Evolutionary conservation across 92 coral and sea anemone genomes (phyloP).

Genomic region (Montipora capitata): DNA sequence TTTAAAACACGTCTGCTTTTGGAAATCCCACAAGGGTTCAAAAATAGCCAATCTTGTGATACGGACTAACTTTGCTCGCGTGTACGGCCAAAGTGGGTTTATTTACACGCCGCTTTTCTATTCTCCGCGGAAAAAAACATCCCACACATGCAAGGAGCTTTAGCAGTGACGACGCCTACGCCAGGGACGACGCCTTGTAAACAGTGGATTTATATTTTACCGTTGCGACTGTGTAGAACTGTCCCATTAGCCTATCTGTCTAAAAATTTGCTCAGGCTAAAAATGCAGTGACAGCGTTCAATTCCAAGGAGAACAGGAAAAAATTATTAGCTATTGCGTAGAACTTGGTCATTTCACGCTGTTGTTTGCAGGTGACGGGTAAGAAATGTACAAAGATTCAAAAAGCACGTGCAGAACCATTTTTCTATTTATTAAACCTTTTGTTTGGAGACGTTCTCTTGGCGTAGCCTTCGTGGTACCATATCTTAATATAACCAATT

Average conservation of each 20-base stretch:
- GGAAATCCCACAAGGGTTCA: background rate
- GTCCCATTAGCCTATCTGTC: background rate
- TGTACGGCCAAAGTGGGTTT: background rate
- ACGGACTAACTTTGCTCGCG: background rate
- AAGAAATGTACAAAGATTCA: too few species aligned
- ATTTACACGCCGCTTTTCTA: background rate
- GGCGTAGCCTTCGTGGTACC: too few species aligned
- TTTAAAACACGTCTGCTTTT: background rate
- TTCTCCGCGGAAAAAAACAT: background rate
- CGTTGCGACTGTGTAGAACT: background rate
- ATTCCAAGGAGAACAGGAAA: background rate
- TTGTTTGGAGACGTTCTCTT: too few species aligned
- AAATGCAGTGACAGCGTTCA: background rate
- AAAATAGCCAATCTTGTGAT: background rate
- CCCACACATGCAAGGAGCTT: background rate
- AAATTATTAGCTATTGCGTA: background rate
- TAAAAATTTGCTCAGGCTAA: background rate
- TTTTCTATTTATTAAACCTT: background rate
- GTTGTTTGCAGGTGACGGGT: too few species aligned
- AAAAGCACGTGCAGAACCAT: background rate
- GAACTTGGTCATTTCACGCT: background rate
- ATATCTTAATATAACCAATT: too few species aligned
- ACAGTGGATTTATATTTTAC: background rate
- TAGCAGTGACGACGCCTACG: background rate
- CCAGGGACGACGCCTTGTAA: background rate